These are phyloP conservation scores for Lissocephala sabroskyi DNA, from an alignment of 2,888 invertebrate species.

Conservation along the genomic window DNA sequence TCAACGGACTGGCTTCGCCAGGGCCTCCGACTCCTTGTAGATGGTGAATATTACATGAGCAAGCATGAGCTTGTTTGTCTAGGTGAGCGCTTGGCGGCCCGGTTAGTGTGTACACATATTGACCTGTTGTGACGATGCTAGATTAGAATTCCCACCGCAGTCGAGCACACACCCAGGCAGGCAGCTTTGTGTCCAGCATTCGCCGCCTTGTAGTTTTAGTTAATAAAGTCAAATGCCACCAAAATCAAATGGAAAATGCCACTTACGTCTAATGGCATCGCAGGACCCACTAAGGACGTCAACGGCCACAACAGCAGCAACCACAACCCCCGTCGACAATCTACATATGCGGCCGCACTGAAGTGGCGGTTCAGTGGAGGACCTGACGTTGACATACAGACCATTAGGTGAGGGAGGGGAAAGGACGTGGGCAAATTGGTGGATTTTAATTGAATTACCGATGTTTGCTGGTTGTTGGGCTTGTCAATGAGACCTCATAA, in stretches of 20 bases:
- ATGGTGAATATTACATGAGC: slow-evolving; percentile 51
- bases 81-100: too few species aligned
- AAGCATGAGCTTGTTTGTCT: slow-evolving; percentile 6
- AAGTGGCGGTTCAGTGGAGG: slow-evolving; percentile 3
- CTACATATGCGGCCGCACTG: too few species aligned
- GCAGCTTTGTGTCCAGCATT: not conserved
- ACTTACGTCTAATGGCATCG: slow-evolving; percentile 58
- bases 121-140: slow-evolving; percentile 45
- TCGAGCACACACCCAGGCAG: slow-evolving; percentile 9
- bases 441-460: slow-evolving; percentile 56
- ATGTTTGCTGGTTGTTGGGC: too few species aligned
- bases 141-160: slow-evolving; percentile 27
- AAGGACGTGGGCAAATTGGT: slow-evolving; percentile 17
- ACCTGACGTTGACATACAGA: slow-evolving; percentile 1
- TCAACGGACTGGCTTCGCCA: slow-evolving; percentile 19
- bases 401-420: slow-evolving; percentile 15
- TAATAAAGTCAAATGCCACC: slow-evolving; percentile 59
- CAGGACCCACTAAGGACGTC: slow-evolving; percentile 1
- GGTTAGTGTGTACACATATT: slow-evolving; percentile 32
- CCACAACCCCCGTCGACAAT: too few species aligned
- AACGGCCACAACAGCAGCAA: not conserved
- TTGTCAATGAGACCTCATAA: too few species aligned
- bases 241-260: slow-evolving; percentile 59
- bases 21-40: slow-evolving; percentile 19
- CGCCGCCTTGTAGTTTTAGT: slow-evolving; percentile 30